Conservation (phyloP, 2,113 vertebrate species). For the Phrynosoma blainvillii region DNA sequence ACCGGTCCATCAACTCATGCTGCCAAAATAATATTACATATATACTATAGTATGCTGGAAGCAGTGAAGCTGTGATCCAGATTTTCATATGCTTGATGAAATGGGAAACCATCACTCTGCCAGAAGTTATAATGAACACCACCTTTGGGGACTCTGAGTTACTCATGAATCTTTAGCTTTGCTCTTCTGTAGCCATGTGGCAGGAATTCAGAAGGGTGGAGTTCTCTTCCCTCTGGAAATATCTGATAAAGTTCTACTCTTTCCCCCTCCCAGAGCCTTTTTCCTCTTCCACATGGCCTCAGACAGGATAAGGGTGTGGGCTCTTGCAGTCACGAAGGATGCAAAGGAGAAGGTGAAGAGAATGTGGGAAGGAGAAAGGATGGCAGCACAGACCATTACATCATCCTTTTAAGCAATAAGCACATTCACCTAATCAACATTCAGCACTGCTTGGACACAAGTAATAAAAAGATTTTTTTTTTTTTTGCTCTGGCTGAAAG, state of each 20-base stretch:
- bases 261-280: slow-evolving; percentile 56
- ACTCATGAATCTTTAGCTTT: slow-evolving; percentile 59
- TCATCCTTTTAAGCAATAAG: slow-evolving; percentile 13
- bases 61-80: not conserved
- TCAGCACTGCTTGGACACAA: slow-evolving; percentile 8
- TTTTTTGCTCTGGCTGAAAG: not conserved
- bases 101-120: not conserved
- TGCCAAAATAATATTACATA: not conserved
- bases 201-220: slow-evolving; percentile 80
- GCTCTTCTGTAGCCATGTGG: slow-evolving; percentile 66
- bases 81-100: not conserved
- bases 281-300: slow-evolving; percentile 56
- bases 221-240: slow-evolving; percentile 79
- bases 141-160: slow-evolving; percentile 44
- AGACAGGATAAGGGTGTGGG: slow-evolving; percentile 79
- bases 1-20: not conserved
- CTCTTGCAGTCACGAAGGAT: slow-evolving; percentile 56
- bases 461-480: slow-evolving; percentile 16
- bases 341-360: slow-evolving; percentile 64
- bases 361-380: slow-evolving; percentile 14
- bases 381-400: slow-evolving; percentile 40
- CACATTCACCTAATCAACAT: not conserved
- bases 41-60: not conserved
- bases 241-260: slow-evolving; percentile 74
- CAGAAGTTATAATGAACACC: slow-evolving; percentile 27